These are phyloP conservation scores for Hycleus phaleratus DNA, from an alignment of 1,140 invertebrate species.

Conservation along the genomic window DNA sequence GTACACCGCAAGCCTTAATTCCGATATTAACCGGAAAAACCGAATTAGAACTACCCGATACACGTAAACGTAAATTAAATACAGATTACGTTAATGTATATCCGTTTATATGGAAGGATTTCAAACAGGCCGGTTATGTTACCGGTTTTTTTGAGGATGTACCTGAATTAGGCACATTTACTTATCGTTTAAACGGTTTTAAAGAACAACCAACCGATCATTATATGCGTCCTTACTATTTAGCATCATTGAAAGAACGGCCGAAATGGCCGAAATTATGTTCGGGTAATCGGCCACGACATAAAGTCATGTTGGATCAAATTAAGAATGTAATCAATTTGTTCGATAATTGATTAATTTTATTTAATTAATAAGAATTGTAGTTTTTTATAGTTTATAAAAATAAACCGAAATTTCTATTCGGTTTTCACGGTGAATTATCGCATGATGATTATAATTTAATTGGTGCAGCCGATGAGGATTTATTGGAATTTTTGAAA, in stretches of 20 bases:
- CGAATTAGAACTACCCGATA: constrained; percentile 80
- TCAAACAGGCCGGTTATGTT: constrained; percentile 59
- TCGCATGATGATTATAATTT: constrained; percentile 80
- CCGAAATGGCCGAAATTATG: constrained; percentile 57
- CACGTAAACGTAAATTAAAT: constrained; percentile 59
- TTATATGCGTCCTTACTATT: constrained; percentile 77
- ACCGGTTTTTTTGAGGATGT: constrained; percentile 83
- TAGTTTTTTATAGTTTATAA: constrained; percentile 50
- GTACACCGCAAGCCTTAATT: constrained; percentile 86
- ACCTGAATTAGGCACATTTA: constrained; percentile 78
- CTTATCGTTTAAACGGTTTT: constrained; percentile 86
- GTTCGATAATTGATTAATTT: not conserved
- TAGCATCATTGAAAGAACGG: constrained; percentile 48
- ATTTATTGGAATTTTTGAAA: constrained; percentile 57
- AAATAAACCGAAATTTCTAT: constrained; percentile 68
- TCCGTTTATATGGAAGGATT: constrained; percentile 77
- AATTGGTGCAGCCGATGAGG: constrained; percentile 67
- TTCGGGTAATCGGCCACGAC: constrained; percentile 67
- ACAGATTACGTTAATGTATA: constrained; percentile 68
- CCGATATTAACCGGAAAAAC: constrained; percentile 85
- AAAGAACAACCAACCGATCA: constrained; percentile 72
- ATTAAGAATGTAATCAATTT: constrained; percentile 52
- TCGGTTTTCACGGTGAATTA: constrained; percentile 83
- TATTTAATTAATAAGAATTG: constrained; percentile 9
- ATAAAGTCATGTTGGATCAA: constrained; percentile 58